These are phyloP conservation scores for Miniopterus natalensis DNA, from an alignment of 2,113 vertebrate genomes.

Conservation along the genomic window DNA sequence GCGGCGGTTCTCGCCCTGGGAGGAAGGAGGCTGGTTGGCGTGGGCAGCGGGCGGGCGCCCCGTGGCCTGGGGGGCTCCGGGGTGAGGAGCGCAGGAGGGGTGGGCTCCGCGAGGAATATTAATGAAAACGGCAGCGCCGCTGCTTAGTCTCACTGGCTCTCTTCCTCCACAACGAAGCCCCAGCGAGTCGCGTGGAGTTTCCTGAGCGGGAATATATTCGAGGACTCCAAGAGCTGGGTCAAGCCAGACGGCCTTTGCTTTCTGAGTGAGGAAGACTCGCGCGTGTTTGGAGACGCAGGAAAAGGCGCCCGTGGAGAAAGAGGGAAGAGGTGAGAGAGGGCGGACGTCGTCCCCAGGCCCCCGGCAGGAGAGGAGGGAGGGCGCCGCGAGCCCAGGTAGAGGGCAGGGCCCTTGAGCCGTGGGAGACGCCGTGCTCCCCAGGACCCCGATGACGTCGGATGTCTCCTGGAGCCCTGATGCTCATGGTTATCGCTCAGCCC, in stretches of 20 bases:
- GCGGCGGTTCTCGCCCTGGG: too few relatives aligned
- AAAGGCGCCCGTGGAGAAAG: not conserved
- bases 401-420: not conserved
- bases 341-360: too few relatives aligned
- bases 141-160: not conserved
- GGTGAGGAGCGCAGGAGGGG: not conserved
- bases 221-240: not conserved
- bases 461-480: not conserved
- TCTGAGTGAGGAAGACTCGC: not conserved
- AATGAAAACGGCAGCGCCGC: too few relatives aligned
- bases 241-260: slow-evolving; percentile 33
- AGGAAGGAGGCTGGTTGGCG: too few relatives aligned
- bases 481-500: not conserved
- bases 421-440: not conserved
- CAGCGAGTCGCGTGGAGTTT: not conserved
- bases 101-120: too few relatives aligned
- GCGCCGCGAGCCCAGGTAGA: not conserved
- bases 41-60: too few relatives aligned
- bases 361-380: not conserved
- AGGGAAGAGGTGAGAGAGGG: not conserved
- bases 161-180: not conserved
- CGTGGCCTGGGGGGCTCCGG: not conserved
- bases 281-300: not conserved
- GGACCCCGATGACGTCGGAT: too few relatives aligned
- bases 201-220: not conserved